These are phyloP conservation scores for Pissodes strobi DNA, from an alignment of 1,140 invertebrate genomes.

Conservation along the genomic window DNA sequence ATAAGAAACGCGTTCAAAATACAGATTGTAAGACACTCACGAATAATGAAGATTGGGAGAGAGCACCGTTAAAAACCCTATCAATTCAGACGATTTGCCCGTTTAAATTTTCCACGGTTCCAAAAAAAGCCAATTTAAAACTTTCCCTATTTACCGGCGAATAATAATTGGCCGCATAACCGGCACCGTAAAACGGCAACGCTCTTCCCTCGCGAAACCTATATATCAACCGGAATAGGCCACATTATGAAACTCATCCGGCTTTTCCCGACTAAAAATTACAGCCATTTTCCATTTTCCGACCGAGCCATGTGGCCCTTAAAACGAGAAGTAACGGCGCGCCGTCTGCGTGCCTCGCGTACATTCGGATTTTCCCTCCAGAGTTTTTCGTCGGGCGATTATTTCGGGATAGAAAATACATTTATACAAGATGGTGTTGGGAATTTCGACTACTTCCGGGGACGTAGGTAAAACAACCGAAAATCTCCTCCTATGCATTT, in stretches of 20 bases:
- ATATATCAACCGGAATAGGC: constrained; percentile 21
- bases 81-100: background rate
- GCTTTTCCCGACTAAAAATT: constrained; percentile 26
- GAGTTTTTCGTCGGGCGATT: too few species aligned
- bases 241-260: constrained; percentile 27
- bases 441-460: too few species aligned
- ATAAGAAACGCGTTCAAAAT: too few species aligned
- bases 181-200: constrained; percentile 13
- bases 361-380: background rate
- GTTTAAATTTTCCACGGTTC: background rate
- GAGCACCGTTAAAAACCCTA: background rate
- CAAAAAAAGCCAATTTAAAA: constrained; percentile 10
- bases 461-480: too few species aligned
- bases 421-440: too few species aligned
- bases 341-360: constrained; percentile 16
- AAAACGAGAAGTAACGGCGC: constrained; percentile 1
- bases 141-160: constrained; percentile 21
- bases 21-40: too few species aligned
- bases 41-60: background rate
- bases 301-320: constrained; percentile 22
- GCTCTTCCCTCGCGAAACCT: constrained; percentile 17
- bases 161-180: constrained; percentile 25
- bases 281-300: constrained; percentile 22
- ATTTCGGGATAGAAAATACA: too few species aligned
- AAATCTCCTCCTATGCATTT: too few species aligned